Base-by-base conservation (phyloP, 2,113 vertebrate species). In the Mormoops blainvillei region DNA sequence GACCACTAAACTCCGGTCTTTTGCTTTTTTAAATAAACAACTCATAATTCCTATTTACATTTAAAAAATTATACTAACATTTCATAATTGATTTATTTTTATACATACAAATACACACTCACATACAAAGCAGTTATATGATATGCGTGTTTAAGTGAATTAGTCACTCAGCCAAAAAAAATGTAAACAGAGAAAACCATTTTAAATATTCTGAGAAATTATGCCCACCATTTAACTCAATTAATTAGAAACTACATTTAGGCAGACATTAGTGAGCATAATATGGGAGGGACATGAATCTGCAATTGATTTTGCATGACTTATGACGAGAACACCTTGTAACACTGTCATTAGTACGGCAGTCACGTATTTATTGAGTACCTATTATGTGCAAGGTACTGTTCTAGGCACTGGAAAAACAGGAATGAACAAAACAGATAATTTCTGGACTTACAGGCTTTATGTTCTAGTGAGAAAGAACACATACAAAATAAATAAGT, bases 1-100 rank as follows among this genome's bases (percentile, higher is more conserved):
- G 56, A 96, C 81, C 19, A 67, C 18, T 85, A 31, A 90, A 89
- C 11, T 92, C 12, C 28, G 2, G 38, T 5, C 24, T 83, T 95
- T 88, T 87, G n/a, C 26, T 89, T 90, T 94, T 93, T 94, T 31
- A 28, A 96, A 89, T 71, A 93, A 95, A 84, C 52, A 86, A 76
- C 4, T 93, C 22, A 10, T 68, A 92, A 94, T 92, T 74, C 45
- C 74, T 41, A 94, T 13, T 45, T 87, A 96, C 19, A 83, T 92
- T 90, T 76, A n/a, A 65, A 89, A 95, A 94, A 85, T 87, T 36
- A 52, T 48, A 82, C 41, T 91, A 88, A 77, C 12, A 92, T 45
- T 92, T 96, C 48, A 61, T 77, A 93, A 88, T 38, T 85, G 50
- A 61, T 84, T 70, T 94, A 63, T 41, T 76, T 94, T 76, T 85